Conservation (phyloP, 2,888 invertebrate species). For the Apamea crenata region DNA sequence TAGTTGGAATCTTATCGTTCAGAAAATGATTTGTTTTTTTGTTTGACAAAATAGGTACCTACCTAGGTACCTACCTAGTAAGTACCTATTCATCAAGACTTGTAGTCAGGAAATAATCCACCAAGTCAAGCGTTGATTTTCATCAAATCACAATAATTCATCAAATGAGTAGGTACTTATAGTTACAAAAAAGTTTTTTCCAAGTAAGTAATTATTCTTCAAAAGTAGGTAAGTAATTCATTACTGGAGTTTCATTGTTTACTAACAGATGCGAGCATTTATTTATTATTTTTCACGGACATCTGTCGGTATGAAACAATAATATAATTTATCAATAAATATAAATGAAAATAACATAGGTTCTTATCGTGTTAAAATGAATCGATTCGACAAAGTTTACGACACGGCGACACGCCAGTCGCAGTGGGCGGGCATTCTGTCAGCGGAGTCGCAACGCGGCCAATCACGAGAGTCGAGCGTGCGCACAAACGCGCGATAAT, state of each 20-base stretch:
- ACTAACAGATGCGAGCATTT: constrained; percentile 2
- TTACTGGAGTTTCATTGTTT: constrained; percentile 13
- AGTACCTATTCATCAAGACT: background rate
- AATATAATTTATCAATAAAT: constrained; percentile 44
- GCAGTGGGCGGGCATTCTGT: constrained; percentile 74
- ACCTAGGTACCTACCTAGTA: no score
- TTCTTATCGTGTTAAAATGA: constrained; percentile 62
- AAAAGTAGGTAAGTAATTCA: background rate
- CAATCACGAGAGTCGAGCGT: constrained; percentile 69
- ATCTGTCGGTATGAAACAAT: constrained; percentile 39
- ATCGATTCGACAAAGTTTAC: constrained; percentile 67
- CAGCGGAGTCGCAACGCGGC: constrained; percentile 71
- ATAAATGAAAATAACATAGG: constrained; percentile 48
- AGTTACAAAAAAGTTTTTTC: background rate
- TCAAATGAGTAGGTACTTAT: background rate
- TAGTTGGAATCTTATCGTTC: background rate
- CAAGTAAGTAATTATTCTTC: background rate
- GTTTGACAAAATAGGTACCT: background rate
- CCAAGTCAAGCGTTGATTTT: background rate
- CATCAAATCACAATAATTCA: background rate
- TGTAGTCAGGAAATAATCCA: background rate
- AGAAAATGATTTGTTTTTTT: background rate
- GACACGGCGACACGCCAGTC: constrained; percentile 71
- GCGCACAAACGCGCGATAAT: constrained; percentile 72
- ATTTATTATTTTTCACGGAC: constrained; percentile 28